Percentiles rank a stretch among this genome's conserved stretches.
These are phyloP conservation scores for Ceyx margarethae DNA, from an alignment of 2,113 vertebrate species.

Conservation along the genomic window DNA sequence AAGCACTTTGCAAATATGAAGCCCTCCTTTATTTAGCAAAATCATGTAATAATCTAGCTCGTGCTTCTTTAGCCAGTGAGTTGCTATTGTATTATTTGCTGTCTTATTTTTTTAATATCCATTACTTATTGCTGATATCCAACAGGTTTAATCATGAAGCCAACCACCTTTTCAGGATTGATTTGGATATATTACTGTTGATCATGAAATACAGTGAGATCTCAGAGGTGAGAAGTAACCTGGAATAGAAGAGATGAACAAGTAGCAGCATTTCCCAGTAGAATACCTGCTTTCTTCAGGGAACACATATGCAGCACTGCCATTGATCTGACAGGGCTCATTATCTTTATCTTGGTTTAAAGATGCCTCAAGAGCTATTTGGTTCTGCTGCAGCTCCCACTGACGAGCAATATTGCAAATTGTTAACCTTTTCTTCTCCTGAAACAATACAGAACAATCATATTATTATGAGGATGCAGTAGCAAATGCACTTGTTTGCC, in stretches of 20 bases:
- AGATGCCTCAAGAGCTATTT: constrained; percentile 55
- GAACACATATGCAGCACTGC: constrained; percentile 77
- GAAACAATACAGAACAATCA: background rate
- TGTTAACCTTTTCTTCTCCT: constrained; percentile 93
- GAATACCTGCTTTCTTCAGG: constrained; percentile 88
- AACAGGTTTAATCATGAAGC: background rate
- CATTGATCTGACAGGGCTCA: constrained; percentile 81
- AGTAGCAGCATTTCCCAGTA: background rate
- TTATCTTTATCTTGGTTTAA: constrained; percentile 80
- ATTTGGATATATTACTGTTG: background rate
- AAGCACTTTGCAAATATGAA: background rate
- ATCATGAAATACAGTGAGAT: background rate
- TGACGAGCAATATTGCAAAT: constrained; percentile 91
- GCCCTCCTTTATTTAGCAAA: background rate
- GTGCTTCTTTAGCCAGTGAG: background rate
- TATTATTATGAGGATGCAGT: background rate
- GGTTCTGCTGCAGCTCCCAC: constrained; percentile 86
- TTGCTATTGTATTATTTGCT: background rate
- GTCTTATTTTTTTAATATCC: background rate
- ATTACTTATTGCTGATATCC: background rate
- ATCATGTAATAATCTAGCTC: background rate
- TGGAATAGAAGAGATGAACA: background rate
- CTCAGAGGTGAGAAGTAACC: background rate
- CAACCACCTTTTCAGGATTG: background rate
- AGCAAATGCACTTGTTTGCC: background rate